Base-by-base conservation (phyloP, 2,888 invertebrate genomes). In the Auanema freiburgensis region DNA sequence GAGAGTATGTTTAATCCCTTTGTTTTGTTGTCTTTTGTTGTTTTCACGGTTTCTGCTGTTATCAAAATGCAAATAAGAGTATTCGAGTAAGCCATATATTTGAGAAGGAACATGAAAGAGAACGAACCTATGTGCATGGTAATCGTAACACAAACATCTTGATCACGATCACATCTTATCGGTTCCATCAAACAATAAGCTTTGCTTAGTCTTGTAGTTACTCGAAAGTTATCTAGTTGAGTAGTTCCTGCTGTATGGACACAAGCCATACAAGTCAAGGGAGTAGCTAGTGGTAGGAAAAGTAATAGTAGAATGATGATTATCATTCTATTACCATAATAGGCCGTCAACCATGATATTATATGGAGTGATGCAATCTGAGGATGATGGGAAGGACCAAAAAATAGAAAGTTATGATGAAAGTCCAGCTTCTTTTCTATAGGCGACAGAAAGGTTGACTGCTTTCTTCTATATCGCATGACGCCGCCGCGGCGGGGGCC, bases 91-190 rank as follows among this genome's bases (percentile, higher is more conserved):
- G 25, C 25, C 16, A 33, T 12, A 55, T 4, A 55, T 40, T 8
- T 16, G 57, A 57, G 57, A 6, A 33, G 14, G 44, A 57, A n/a
- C n/a, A n/a, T 44, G 23, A 21, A 44, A 44, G 43, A 44, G 24
- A 18, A 21, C 42, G 14, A 40, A 74, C 73, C 73, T 33, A 77
- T 68, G 57, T 80, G 78, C 80, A 79, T 79, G 21, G 79, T 78
- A 44, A 80, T 77, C 0, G 79, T 80, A n/a, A 78, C 80, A 59
- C 80, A 80, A 23, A 77, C 75, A 60, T 79, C 79, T 57, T 80
- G 80, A 63, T 79, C 76, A 44, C 76, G 65, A 58, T 76, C 77
- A 63, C 80, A 80, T 50, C 73, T 67, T 16, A 80, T 76, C n/a
- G 78, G 69, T 60, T 80, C 80, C 76, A 80, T 76, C 33, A 71